Percentiles rank a stretch among this genome's conserved stretches.
Evolutionary conservation across 2,797 vertebrate genomes (phyloP).

Genomic region (Myioborus miniatus): DNA sequence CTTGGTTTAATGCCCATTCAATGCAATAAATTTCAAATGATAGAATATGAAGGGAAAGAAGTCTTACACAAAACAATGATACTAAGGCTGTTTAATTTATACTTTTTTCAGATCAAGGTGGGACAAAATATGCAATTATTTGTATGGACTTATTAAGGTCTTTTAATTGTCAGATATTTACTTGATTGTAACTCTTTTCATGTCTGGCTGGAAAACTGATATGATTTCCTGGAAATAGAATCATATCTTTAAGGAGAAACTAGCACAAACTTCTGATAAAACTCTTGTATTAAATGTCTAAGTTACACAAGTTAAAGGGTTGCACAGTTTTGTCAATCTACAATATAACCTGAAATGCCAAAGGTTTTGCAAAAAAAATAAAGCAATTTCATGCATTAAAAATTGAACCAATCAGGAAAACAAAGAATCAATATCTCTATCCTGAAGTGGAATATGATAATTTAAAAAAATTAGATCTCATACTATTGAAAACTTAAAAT

Average conservation of each 20-base stretch:
- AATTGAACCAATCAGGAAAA: background rate
- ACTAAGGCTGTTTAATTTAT: background rate
- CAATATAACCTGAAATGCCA: background rate
- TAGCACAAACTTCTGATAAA: background rate
- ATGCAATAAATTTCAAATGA: background rate
- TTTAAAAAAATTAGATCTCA: background rate
- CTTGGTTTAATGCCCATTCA: background rate
- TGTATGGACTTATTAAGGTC: background rate
- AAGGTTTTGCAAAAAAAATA: background rate
- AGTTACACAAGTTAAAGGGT: background rate
- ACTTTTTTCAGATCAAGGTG: background rate
- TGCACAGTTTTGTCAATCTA: background rate
- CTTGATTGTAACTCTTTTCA: background rate
- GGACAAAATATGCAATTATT: background rate
- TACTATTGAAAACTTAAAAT: background rate
- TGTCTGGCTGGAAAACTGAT: background rate
- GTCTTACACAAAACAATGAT: background rate
- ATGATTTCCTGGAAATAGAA: background rate
- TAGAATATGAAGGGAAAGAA: background rate
- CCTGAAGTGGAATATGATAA: background rate
- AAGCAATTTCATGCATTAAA: background rate
- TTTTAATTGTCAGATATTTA: background rate
- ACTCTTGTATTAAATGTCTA: background rate
- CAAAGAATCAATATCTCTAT: background rate
- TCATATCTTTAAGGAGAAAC: background rate